Evolutionary conservation across 2,888 invertebrate species (phyloP).

Genomic region (Conistra vaccinii): DNA sequence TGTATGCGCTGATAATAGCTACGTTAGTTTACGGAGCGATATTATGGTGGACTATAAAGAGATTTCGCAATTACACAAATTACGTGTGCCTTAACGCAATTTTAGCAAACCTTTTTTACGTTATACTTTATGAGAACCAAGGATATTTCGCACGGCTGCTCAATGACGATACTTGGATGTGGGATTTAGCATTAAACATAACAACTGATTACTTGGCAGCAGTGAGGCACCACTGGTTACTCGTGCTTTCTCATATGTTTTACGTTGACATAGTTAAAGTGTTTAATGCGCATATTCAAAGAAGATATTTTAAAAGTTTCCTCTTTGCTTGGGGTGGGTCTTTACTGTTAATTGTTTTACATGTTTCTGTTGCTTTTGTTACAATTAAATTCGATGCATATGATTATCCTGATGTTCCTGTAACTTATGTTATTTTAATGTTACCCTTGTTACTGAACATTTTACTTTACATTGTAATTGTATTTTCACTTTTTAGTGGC

Average conservation of each 20-base stretch:
- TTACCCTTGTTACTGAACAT: neutral
- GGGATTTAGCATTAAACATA: too few relatives aligned
- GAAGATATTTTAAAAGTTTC: neutral
- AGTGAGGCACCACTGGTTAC: neutral
- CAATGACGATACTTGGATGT: too few relatives aligned
- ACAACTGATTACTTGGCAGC: neutral
- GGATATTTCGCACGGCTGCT: too few relatives aligned
- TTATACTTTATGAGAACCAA: neutral
- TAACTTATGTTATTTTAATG: neutral
- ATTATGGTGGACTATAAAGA: neutral
- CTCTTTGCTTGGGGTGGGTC: neutral
- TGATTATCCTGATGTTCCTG: too few relatives aligned
- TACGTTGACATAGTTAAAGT: conserved; percentile 1
- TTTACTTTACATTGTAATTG: neutral
- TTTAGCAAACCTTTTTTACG: neutral
- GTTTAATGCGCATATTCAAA: neutral
- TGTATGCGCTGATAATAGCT: neutral
- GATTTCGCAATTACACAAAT: neutral
- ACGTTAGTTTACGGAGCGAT: neutral
- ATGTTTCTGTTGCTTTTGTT: neutral
- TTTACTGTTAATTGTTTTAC: neutral
- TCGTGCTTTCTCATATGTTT: neutral
- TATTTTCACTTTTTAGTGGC: neutral
- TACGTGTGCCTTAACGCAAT: neutral
- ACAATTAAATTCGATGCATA: too few relatives aligned